These are phyloP conservation scores for Hanleya hanleyi DNA, from an alignment of 2,888 invertebrate species.

Conservation along the genomic window DNA sequence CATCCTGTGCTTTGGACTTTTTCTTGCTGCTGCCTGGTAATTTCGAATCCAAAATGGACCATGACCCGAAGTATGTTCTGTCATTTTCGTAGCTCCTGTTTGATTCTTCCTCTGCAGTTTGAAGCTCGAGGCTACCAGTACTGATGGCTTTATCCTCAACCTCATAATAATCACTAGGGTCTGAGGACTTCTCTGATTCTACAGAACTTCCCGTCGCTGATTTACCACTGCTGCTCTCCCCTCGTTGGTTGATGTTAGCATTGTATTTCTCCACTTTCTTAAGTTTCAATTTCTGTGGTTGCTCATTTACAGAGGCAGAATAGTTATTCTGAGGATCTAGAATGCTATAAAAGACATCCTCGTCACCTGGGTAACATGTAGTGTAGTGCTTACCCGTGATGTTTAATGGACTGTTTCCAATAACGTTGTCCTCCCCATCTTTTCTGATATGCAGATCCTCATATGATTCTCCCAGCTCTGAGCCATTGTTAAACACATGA, in stretches of 20 bases:
- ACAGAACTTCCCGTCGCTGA: neutral
- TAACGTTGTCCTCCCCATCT: neutral
- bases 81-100: neutral
- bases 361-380: neutral
- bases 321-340: neutral
- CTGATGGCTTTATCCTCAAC: constrained; percentile 1
- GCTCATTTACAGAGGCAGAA: too few species aligned
- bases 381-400: neutral
- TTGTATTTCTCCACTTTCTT: too few species aligned
- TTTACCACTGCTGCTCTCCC: neutral
- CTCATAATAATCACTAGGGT: neutral
- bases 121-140: neutral
- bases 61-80: neutral
- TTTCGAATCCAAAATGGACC: neutral
- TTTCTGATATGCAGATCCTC: neutral
- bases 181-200: neutral
- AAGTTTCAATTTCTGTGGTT: too few species aligned
- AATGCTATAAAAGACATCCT: neutral
- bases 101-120: neutral
- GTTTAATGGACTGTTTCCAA: neutral
- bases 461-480: neutral
- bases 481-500: neutral
- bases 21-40: too few species aligned
- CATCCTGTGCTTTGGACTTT: too few species aligned
- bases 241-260: too few species aligned